These are phyloP conservation scores for Drosophila pseudoobscura DNA, from an alignment of 1,140 invertebrate genomes.

Conservation along the genomic window DNA sequence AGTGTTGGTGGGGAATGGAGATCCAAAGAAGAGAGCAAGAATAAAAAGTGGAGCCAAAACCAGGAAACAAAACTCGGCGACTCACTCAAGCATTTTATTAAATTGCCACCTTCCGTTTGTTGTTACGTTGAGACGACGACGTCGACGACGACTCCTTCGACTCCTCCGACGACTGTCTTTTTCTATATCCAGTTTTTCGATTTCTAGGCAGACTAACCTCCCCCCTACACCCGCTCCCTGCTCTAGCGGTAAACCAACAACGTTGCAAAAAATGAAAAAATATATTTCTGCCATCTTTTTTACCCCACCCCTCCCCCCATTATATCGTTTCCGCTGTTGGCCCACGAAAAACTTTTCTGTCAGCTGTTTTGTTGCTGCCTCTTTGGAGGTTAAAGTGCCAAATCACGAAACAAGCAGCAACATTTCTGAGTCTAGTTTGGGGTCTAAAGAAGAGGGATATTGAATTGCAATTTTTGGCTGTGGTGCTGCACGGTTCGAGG, in stretches of 20 bases:
- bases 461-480: constrained; percentile 68
- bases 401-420: constrained; percentile 54
- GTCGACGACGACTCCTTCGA: constrained; percentile 17
- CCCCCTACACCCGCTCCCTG: neutral
- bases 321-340: constrained; percentile 76
- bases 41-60: constrained; percentile 21
- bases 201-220: constrained; percentile 54
- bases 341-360: constrained; percentile 61
- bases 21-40: neutral
- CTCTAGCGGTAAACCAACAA: constrained; percentile 43
- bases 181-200: constrained; percentile 48
- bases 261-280: constrained; percentile 28
- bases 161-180: constrained; percentile 36
- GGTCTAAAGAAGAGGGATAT: constrained; percentile 37
- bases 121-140: constrained; percentile 58
- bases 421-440: constrained; percentile 52
- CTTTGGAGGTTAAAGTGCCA: constrained; percentile 73
- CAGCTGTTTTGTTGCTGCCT: constrained; percentile 35
- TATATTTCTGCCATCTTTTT: constrained; percentile 72
- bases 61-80: constrained; percentile 80
- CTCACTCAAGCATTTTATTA: constrained; percentile 83
- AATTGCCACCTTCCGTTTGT: constrained; percentile 83
- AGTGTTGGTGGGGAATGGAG: neutral
- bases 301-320: constrained; percentile 43
- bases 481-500: neutral